phyloP scores from a whole-genome alignment of 1,140 invertebrate species.

The Hyposmocoma kahamanoa region DNA sequence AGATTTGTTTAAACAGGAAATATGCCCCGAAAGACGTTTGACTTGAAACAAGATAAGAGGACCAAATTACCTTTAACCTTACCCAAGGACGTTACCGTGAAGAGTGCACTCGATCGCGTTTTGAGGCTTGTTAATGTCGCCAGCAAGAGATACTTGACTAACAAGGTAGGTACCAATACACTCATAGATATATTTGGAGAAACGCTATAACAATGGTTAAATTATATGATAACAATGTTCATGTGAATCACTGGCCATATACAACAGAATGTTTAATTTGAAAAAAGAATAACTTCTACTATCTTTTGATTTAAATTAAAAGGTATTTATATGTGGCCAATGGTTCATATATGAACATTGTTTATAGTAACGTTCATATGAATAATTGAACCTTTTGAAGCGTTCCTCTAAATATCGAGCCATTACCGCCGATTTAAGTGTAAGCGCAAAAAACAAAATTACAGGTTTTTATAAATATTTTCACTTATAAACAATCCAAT shows the following conservation, averaged over 20 bases:
- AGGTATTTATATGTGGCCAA: neutral
- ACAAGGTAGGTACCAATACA: constrained; percentile 73
- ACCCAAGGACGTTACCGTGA: constrained; percentile 73
- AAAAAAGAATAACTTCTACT: too few relatives aligned
- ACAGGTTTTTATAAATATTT: too few relatives aligned
- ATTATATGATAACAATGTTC: too few relatives aligned
- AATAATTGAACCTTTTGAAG: too few relatives aligned
- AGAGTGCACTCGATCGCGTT: constrained; percentile 85
- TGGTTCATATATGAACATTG: neutral
- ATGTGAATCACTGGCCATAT: too few relatives aligned
- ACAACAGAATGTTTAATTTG: too few relatives aligned
- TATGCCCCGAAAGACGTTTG: constrained; percentile 75
- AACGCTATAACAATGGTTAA: neutral
- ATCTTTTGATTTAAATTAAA: constrained; percentile 1
- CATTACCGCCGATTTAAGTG: too few relatives aligned
- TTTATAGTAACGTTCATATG: too few relatives aligned
- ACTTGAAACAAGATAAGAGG: constrained; percentile 50
- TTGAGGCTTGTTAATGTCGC: constrained; percentile 92
- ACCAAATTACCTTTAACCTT: constrained; percentile 69
- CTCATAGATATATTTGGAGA: too few relatives aligned
- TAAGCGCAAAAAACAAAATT: too few relatives aligned
- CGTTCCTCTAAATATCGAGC: too few relatives aligned
- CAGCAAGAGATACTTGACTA: constrained; percentile 96
- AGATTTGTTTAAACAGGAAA: constrained; percentile 71
- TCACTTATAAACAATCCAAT: too few relatives aligned